These are phyloP conservation scores for Rhabdomys dilectus DNA, from an alignment of 2,113 vertebrate species.

Conservation along the genomic window DNA sequence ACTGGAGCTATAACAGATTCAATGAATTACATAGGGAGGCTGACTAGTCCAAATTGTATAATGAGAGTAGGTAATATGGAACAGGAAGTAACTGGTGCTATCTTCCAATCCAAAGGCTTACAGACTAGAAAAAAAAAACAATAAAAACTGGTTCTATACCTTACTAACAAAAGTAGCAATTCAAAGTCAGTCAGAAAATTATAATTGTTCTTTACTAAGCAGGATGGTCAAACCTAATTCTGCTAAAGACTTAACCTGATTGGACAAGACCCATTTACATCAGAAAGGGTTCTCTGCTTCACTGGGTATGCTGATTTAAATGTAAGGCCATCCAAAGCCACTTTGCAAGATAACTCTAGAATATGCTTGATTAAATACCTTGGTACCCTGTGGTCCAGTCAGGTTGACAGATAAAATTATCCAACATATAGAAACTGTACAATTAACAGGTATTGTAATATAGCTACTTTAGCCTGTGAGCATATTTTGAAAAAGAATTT, in stretches of 20 bases:
- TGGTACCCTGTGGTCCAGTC: not conserved
- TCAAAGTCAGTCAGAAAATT: not conserved
- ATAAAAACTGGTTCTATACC: not conserved
- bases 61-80: not conserved
- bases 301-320: not conserved
- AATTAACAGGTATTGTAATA: not conserved
- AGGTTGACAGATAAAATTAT: slow-evolving; percentile 5
- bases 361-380: slow-evolving; percentile 7
- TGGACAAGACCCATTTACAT: not conserved
- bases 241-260: not conserved
- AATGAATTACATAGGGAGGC: not conserved
- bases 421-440: not conserved
- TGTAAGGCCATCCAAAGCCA: not conserved
- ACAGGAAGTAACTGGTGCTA: not conserved
- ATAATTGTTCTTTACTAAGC: not conserved
- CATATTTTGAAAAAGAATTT: slow-evolving; percentile 15
- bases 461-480: not conserved
- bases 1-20: not conserved
- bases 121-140: not conserved
- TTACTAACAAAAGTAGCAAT: not conserved
- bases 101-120: not conserved
- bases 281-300: not conserved
- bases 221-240: not conserved
- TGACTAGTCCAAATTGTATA: not conserved
- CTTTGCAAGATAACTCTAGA: not conserved